Base-by-base conservation (phyloP, 1,140 invertebrate genomes). In the Calliphora vicina region DNA sequence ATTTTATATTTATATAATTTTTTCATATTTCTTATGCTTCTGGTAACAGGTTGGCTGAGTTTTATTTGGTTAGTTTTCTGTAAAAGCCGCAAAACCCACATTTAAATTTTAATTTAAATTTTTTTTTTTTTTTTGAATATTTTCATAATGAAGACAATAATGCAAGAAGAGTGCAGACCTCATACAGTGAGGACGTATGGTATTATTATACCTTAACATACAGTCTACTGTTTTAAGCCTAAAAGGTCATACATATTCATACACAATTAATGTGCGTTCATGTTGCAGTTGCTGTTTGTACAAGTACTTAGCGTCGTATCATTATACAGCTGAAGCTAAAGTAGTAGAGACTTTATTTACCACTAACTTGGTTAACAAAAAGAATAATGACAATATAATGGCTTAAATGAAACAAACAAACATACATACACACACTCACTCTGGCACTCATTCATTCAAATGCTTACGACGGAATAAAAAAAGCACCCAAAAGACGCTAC, bases 301-400 rank as follows among this genome's bases (percentile, higher is more conserved):
- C n/a, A 17, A 17, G 6, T n/a, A n/a, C n/a, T n/a, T n/a, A n/a
- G n/a, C n/a, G n/a, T n/a, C n/a, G n/a, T n/a, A n/a, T n/a, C n/a
- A n/a, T 57, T 57, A 15, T 57, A 67, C 57, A 23, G 20, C n/a
- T 23, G 57, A 67, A 67, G 61, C n/a, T 23, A 1, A 67, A 67
- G 12, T 9, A 20, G 61, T 12, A 20, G 2, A 78, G 42, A 10
- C 35, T 78, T 45, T 29, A 23, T 42, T 43, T 43, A 43, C 74
- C 74, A 43, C n/a, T 76, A 35, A 78, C 35, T 42, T 78, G 35
- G 74, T 20, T 43, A 78, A 78, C 74, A 78, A 78, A 23, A 67
- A 78, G 35, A 78, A 78, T 78, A 78, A 74, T 74, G 72, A 74
- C 72, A 74, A 74, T 74, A 74, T 74, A 74, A 78, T 78, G 74